A percentile compares a stretch with the other conserved stretches of the same genome.
Evolutionary conservation across 2,113 vertebrate genomes (phyloP).

Genomic region (Gobio gobio): DNA sequence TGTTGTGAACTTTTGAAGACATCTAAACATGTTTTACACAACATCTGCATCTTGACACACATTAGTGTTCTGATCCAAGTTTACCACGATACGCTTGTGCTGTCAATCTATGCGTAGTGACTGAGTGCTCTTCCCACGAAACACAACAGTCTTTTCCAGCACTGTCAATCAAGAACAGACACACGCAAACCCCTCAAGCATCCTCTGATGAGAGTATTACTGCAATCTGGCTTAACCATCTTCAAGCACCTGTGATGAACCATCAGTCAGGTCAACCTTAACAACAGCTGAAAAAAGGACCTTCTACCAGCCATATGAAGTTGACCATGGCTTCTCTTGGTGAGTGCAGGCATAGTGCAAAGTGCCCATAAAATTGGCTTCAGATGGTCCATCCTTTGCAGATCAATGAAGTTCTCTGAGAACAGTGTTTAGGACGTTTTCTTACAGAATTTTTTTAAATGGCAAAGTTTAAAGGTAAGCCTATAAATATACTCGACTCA

Average conservation of each 20-base stretch:
- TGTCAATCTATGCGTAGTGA: neutral
- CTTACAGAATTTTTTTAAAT: slow-evolving; percentile 60
- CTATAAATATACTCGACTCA: neutral
- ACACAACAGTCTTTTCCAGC: neutral
- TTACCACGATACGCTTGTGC: neutral
- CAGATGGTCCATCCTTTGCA: slow-evolving; percentile 63
- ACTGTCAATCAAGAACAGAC: slow-evolving; percentile 27
- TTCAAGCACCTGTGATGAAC: slow-evolving; percentile 27
- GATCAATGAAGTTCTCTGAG: slow-evolving; percentile 70
- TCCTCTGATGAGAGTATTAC: slow-evolving; percentile 25
- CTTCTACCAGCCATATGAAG: slow-evolving; percentile 9
- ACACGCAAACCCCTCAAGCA: slow-evolving; percentile 37
- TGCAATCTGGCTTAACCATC: slow-evolving; percentile 9
- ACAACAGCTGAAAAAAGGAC: slow-evolving; percentile 46
- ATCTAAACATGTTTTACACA: slow-evolving; percentile 23
- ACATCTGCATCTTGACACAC: neutral
- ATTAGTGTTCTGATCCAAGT: neutral
- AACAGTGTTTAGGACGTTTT: slow-evolving; percentile 62
- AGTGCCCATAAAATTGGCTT: slow-evolving; percentile 69
- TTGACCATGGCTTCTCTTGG: slow-evolving; percentile 56
- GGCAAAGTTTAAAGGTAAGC: slow-evolving; percentile 44
- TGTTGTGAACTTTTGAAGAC: neutral
- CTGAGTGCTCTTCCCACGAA: neutral
- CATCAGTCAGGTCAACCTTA: neutral
- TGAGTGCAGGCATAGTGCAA: slow-evolving; percentile 13